phyloP scores from a whole-genome alignment of 2,888 invertebrate genomes.

The Biston betularia region DNA sequence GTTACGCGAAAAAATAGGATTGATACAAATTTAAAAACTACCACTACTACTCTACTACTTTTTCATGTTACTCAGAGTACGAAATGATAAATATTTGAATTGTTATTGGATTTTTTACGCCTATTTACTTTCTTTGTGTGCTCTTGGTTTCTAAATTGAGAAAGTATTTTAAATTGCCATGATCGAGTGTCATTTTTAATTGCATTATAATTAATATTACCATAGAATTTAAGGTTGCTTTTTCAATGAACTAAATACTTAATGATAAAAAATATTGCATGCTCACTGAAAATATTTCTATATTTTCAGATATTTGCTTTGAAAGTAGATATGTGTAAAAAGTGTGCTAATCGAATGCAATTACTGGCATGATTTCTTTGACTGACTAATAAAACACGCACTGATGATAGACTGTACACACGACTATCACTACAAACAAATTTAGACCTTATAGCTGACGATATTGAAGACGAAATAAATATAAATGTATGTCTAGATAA shows the following conservation, averaged over 20 bases:
- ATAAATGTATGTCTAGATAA: not conserved
- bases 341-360: slow-evolving; percentile 43
- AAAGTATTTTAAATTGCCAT: not conserved
- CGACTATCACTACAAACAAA: not conserved
- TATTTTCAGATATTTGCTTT: slow-evolving; percentile 30
- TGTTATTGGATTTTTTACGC: not conserved
- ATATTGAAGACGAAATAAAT: not conserved
- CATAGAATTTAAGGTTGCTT: not conserved
- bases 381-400: slow-evolving; percentile 52
- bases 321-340: slow-evolving; percentile 28
- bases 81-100: not conserved
- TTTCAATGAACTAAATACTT: not conserved
- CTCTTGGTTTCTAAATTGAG: slow-evolving; percentile 7
- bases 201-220: not conserved
- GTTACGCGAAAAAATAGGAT: not conserved
- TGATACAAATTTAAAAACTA: too few relatives aligned
- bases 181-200: slow-evolving; percentile 8
- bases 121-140: slow-evolving; percentile 26
- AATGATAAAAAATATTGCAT: slow-evolving; percentile 7
- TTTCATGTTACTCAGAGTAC: slow-evolving; percentile 10
- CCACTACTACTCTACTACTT: too few relatives aligned
- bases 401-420: slow-evolving; percentile 41
- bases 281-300: not conserved
- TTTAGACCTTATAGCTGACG: not conserved
- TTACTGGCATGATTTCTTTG: slow-evolving; percentile 55